A percentile compares a stretch with the other conserved stretches of the same genome.
phyloP scores from a whole-genome alignment of 1,140 invertebrate genomes.

The Nixonia krombeini region DNA sequence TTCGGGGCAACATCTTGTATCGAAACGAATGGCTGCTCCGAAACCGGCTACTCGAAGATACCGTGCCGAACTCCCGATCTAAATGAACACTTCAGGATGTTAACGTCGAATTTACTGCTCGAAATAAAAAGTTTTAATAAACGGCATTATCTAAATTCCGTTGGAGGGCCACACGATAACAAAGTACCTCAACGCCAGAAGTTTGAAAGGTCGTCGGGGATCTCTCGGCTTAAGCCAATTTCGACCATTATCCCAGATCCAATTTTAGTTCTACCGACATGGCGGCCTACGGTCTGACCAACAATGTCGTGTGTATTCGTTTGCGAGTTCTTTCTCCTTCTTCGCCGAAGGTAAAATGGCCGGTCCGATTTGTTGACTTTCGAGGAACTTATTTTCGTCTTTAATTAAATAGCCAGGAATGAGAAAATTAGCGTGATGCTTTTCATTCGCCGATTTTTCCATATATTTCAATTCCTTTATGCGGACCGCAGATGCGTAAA shows the following conservation, averaged over 20 bases:
- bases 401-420: conserved; percentile 1
- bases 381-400: background rate
- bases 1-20: conserved; percentile 34
- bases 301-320: conserved; percentile 2
- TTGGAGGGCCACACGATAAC: conserved; percentile 47
- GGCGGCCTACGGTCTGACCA: conserved; percentile 7
- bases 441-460: too few species aligned
- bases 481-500: too few species aligned
- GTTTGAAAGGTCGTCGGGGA: conserved; percentile 49
- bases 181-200: conserved; percentile 40
- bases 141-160: conserved; percentile 54
- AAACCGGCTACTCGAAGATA: conserved; percentile 15
- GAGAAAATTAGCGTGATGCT: conserved; percentile 1
- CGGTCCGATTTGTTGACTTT: conserved; percentile 5
- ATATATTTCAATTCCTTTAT: too few species aligned
- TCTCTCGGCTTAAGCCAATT: conserved; percentile 59
- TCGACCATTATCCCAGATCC: conserved; percentile 58
- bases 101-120: conserved; percentile 39
- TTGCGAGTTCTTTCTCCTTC: background rate
- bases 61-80: conserved; percentile 28
- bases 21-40: background rate
- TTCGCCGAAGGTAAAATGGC: background rate
- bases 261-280: conserved; percentile 55
- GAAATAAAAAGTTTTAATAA: conserved; percentile 61
- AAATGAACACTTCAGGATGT: conserved; percentile 41